Evolutionary conservation across 2,113 vertebrate genomes (phyloP), one percentile per base, ranked within the genome.

Genomic region (Toxotes chatareus): DNA sequence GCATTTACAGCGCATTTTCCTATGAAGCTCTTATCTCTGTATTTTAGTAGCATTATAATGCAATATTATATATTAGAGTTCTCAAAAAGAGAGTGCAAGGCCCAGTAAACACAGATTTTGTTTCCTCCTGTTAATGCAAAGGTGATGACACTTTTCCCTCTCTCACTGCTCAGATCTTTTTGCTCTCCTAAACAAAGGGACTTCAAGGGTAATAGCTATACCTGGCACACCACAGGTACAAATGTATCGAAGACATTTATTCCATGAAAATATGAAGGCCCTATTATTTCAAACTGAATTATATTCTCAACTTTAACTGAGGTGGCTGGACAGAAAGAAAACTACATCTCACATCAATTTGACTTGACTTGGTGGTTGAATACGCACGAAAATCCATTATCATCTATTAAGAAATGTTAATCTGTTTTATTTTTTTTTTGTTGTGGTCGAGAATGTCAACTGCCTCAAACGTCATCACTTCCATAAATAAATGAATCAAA

Each of bases 301-400:
- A 36, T 16, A 27, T 71, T 63, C 5, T 56, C 5, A 38, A 19
- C 27, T 44, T 49, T 11, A 53, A 40, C 14, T 60, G 17, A 53
- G 70, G 59, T 79, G 64, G 55, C 77, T 60, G n/a, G 64, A 76
- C 62, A 69, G n/a, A 76, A 84, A 84, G 55, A 76, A 60, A 72
- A 67, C 32, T 46, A 23, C 3, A 68, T 19, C 31, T 61, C 34
- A 44, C 11, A 23, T 60, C 14, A 21, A 42, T n/a, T 59, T 51
- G 53, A 72, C 36, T 11, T 61, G 11, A 56, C 7, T 21, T 49
- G 4, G 46, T 47, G 47, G 17, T 49, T 49, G 6, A 49, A 19
- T 19, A 19, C 19, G 47, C 3, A 56, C 34, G n/a, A 64, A 38
- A 4, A 55, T 34, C 16, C 27, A 51, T 19, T 21, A 21, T 23